Conservation (phyloP, 2,113 vertebrate species). For the Melanocharis versteri region DNA sequence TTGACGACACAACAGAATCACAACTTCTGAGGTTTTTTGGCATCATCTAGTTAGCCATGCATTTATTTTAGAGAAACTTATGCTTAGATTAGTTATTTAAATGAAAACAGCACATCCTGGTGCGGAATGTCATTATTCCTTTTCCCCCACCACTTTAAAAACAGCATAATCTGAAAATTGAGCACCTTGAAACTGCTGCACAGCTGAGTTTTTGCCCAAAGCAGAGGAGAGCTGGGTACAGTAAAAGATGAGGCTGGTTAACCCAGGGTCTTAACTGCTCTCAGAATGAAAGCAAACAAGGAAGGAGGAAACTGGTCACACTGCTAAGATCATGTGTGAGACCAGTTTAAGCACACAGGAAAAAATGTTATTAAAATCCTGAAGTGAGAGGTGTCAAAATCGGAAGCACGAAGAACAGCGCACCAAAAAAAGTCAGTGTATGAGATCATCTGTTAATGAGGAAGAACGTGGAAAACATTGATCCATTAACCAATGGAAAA, state of each 20-base stretch:
- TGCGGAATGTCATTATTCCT: rapidly evolving
- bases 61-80: not conserved
- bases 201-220: not conserved
- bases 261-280: not conserved
- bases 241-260: not conserved
- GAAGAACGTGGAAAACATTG: not conserved
- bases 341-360: not conserved
- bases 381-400: not conserved
- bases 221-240: not conserved
- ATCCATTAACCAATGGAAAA: not conserved
- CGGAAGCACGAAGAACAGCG: not conserved
- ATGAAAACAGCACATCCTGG: not conserved
- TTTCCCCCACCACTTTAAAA: not conserved
- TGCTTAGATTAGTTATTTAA: not conserved
- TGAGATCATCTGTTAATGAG: not conserved
- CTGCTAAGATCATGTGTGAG: not conserved
- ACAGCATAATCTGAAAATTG: not conserved
- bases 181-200: not conserved
- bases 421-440: not conserved
- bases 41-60: not conserved
- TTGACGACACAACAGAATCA: not conserved
- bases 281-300: not conserved
- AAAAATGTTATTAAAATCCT: not conserved
- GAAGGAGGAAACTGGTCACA: not conserved
- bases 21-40: not conserved